Conservation (phyloP, 2,888 invertebrate species). For the Lasioglossum calceatum region DNA sequence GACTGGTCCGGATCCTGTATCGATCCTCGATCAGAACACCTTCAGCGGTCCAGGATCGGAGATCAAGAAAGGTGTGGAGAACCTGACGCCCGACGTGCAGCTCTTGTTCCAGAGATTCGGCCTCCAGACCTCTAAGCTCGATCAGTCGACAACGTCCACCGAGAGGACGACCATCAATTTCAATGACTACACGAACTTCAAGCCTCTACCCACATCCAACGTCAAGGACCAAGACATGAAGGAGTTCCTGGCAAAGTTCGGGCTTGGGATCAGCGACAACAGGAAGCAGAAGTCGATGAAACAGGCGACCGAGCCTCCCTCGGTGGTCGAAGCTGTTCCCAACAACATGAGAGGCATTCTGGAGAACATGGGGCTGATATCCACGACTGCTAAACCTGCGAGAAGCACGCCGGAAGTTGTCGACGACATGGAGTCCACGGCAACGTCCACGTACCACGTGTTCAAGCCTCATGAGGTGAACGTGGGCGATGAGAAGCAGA, state of each 20-base stretch:
- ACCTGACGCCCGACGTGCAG: slow-evolving; percentile 80
- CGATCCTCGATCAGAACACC: slow-evolving; percentile 73
- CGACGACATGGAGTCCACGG: slow-evolving; percentile 38
- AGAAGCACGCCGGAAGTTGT: background rate
- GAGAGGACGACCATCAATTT: slow-evolving; percentile 69
- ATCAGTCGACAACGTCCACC: slow-evolving; percentile 66
- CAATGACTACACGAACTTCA: slow-evolving; percentile 83
- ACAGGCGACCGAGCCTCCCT: slow-evolving; percentile 52
- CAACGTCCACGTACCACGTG: slow-evolving; percentile 74
- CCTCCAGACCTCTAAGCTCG: slow-evolving; percentile 70
- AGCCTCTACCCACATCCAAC: slow-evolving; percentile 82
- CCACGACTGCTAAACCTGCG: slow-evolving; percentile 41
- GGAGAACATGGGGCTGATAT: slow-evolving; percentile 82
- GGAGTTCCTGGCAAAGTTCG: slow-evolving; percentile 84
- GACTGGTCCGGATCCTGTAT: slow-evolving; percentile 52
- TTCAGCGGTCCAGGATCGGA: slow-evolving; percentile 70
- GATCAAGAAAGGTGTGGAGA: slow-evolving; percentile 77
- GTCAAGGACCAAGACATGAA: slow-evolving; percentile 83
- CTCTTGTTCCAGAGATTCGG: slow-evolving; percentile 81
- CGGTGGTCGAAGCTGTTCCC: slow-evolving; percentile 79
- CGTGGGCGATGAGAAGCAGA: slow-evolving; percentile 84
- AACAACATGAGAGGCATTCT: slow-evolving; percentile 82
- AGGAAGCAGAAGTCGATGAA: slow-evolving; percentile 77
- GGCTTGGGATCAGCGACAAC: slow-evolving; percentile 78
- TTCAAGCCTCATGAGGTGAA: slow-evolving; percentile 82